These are phyloP conservation scores for Anoplius nigerrimus DNA, from an alignment of 2,888 invertebrate species.

Conservation along the genomic window DNA sequence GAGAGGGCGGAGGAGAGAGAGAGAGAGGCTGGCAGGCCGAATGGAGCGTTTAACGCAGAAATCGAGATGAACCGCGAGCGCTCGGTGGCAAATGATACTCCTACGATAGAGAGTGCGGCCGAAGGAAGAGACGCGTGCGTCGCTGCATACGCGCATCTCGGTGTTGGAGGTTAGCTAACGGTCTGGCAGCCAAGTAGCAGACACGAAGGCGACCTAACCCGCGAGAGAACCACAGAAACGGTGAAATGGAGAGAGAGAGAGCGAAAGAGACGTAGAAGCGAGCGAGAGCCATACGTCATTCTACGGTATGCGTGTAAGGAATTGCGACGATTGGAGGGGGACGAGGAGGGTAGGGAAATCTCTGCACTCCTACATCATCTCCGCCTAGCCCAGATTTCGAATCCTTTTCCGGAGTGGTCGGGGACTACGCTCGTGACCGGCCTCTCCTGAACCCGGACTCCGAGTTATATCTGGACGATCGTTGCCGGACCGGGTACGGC, in stretches of 20 bases:
- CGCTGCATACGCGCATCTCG: constrained; percentile 41
- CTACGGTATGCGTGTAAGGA: constrained; percentile 15
- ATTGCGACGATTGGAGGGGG: constrained; percentile 7
- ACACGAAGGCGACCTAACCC: constrained; percentile 64
- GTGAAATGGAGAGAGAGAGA: constrained; percentile 33
- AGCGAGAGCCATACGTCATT: constrained; percentile 16
- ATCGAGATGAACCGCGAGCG: neutral
- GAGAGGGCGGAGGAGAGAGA: too few species aligned
- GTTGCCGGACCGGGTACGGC: constrained; percentile 10
- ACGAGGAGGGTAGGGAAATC: constrained; percentile 9
- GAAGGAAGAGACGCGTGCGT: constrained; percentile 43
- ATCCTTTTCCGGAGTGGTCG: constrained; percentile 36
- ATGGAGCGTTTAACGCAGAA: neutral
- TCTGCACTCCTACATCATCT: constrained; percentile 19
- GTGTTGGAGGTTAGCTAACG: constrained; percentile 71
- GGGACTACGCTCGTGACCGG: constrained; percentile 61
- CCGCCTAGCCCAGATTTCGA: constrained; percentile 52
- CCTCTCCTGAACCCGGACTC: constrained; percentile 62
- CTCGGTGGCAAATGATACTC: neutral
- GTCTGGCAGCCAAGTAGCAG: constrained; percentile 68
- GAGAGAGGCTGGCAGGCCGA: too few species aligned
- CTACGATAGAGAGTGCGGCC: constrained; percentile 6
- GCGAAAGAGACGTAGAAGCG: constrained; percentile 9
- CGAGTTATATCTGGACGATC: constrained; percentile 38
- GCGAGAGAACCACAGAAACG: constrained; percentile 36